Evolutionary conservation across 2,888 invertebrate species (phyloP).

Genomic region (Mythimna vitellina): DNA sequence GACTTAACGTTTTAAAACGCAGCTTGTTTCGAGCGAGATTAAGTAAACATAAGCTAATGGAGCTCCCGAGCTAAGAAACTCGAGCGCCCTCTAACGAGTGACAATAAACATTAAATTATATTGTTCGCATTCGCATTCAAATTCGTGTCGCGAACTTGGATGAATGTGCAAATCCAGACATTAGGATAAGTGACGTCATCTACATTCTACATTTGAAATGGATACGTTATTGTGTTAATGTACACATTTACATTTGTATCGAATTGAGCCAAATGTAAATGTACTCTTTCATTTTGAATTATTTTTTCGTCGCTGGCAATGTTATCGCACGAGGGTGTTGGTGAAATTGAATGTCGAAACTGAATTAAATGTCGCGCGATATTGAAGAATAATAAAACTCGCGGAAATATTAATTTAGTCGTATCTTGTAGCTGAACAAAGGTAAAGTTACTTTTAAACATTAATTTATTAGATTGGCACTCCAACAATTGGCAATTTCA

Average conservation of each 20-base stretch:
- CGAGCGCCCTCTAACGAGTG: conserved; percentile 31
- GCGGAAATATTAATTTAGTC: conserved; percentile 14
- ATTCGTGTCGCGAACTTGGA: conserved; percentile 45
- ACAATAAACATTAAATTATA: conserved; percentile 53
- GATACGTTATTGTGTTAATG: conserved; percentile 40
- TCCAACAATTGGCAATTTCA: neutral
- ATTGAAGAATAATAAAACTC: conserved; percentile 39
- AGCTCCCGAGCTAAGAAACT: conserved; percentile 32
- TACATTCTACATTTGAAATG: conserved; percentile 59
- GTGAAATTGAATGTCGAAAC: conserved; percentile 25
- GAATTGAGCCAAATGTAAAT: conserved; percentile 29
- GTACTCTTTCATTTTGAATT: conserved; percentile 22
- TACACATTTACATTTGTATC: conserved; percentile 47
- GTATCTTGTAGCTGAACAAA: neutral
- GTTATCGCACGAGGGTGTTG: conserved; percentile 12
- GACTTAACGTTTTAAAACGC: conserved; percentile 48
- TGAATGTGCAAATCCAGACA: conserved; percentile 40
- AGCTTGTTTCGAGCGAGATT: conserved; percentile 51
- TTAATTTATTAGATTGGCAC: conserved; percentile 4
- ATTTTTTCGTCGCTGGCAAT: neutral
- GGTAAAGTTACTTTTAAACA: neutral
- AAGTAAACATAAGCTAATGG: conserved; percentile 54
- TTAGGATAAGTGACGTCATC: conserved; percentile 49
- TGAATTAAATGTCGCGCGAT: conserved; percentile 8
- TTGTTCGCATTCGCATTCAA: conserved; percentile 53